Evolutionary conservation across 2,113 vertebrate genomes (phyloP), one percentile per base, ranked within the genome.

Genomic region (Pantherophis guttatus): DNA sequence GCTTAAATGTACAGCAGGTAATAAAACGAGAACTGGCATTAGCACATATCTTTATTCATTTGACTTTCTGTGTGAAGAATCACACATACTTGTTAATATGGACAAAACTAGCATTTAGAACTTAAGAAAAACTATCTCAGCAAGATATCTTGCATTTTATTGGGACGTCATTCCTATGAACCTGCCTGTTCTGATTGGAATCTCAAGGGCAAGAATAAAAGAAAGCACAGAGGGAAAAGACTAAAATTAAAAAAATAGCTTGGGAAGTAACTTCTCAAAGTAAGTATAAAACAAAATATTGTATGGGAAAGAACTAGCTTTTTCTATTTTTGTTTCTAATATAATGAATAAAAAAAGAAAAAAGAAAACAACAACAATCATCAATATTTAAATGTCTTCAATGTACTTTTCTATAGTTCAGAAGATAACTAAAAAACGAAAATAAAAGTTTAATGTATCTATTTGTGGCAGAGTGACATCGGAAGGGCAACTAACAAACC

Each of bases 51-150:
- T 95, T 95, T 96, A 23, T 87, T 95, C 75, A 95, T 90, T 90
- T 95, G 89, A 44, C 89, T 94, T 95, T 89, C 58, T 58, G 94
- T 93, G 95, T 95, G 95, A 97, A 95, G 93, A 85, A 54, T 93
- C 96, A 90, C 93, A 96, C 96, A 94, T 98, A 96, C 91, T 94
- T 95, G 93, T 97, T 96, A 97, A 94, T 52, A 91, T 94, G 89
- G 90, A 96, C 92, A 95, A 89, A 95, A 86, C 95, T 89, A 91
- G 94, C 86, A 94, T 93, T 95, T 94, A 95, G 93, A 94, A 96
- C 58, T 93, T 94, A 94, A 95, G 93, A 94, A 96, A 55, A 93
- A 50, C 57, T 50, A 87, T 55, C 75, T 87, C 89, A 44, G 53
- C 5, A 93, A 54, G 5, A 4, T 29, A 54, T 88, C 95, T 55